Base-by-base conservation (phyloP, 2,888 invertebrate species). In the Neoascia interrupta region DNA sequence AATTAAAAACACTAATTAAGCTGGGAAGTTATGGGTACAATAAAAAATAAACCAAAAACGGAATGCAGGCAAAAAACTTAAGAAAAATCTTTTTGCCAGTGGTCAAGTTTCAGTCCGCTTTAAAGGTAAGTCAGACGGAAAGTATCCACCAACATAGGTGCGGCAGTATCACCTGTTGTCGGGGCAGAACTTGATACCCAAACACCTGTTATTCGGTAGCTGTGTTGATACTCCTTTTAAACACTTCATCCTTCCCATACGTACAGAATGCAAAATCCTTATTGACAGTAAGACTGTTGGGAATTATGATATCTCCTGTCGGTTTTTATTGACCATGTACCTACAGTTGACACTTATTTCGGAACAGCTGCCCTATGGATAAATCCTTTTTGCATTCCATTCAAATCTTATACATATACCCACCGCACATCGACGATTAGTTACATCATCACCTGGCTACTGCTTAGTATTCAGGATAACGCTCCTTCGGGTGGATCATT, bases 371-470 rank as follows among this genome's bases (percentile, higher is more conserved):
- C 21, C 51, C 23, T 6, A 31, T 47, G 13, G 19, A 13, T 66
- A 47, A 68, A 74, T 61, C 64, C 76, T 64, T 70, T 64, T 51
- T 39, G 31, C 18, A 36, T 18, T 66, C 31, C 47, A 31, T 31
- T 6, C n/a, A n/a, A n/a, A n/a, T n/a, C n/a, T n/a, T n/a, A n/a
- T n/a, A n/a, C n/a, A n/a, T n/a, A n/a, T n/a, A n/a, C n/a, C 18
- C 26, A 23, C 8, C 16, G 36, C 19, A 53, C 45, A 15, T 11
- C 23, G 51, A 39, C 73, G 64, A 61, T 56, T 68, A 54, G 73
- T 73, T 79, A 73, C 54, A 68, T 73, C 79, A 61, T 73, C 79
- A 79, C 73, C 79, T 73, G 79, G 68, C 79, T 61, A 79, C 79
- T 73, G 79, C 56, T 79, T 79, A 79, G 56, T 79, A 79, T 79